These are phyloP conservation scores for Cisticola juncidis DNA, from an alignment of 2,113 vertebrate species.

Conservation along the genomic window DNA sequence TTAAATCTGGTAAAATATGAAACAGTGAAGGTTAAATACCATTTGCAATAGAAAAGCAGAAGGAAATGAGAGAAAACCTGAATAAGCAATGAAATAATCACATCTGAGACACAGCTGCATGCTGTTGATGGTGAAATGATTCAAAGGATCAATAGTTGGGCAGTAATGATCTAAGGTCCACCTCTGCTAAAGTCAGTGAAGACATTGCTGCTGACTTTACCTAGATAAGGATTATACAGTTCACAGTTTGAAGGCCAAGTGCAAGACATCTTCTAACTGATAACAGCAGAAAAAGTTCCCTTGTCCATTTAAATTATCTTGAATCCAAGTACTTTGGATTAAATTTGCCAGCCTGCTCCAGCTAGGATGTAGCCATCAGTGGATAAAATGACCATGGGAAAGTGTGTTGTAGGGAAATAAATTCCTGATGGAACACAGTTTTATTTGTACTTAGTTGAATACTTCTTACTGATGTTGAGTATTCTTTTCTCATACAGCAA, in stretches of 20 bases:
- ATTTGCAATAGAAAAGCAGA: not conserved
- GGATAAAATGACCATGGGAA: not conserved
- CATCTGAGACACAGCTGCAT: not conserved
- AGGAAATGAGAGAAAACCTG: constrained; percentile 4
- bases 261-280: not conserved
- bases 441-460: not conserved
- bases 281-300: not conserved
- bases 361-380: not conserved
- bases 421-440: not conserved
- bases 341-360: not conserved
- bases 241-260: not conserved
- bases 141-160: not conserved
- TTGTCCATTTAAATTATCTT: not conserved
- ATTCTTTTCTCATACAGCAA: not conserved
- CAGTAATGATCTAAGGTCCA: not conserved
- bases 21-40: not conserved
- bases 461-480: not conserved
- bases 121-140: not conserved
- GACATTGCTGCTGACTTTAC: not conserved
- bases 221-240: not conserved
- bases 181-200: constrained; percentile 7
- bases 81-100: not conserved
- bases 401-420: not conserved
- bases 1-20: not conserved
- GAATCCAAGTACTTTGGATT: not conserved